Conservation (phyloP, 2,888 invertebrate genomes). For the Cantharis nigra region DNA sequence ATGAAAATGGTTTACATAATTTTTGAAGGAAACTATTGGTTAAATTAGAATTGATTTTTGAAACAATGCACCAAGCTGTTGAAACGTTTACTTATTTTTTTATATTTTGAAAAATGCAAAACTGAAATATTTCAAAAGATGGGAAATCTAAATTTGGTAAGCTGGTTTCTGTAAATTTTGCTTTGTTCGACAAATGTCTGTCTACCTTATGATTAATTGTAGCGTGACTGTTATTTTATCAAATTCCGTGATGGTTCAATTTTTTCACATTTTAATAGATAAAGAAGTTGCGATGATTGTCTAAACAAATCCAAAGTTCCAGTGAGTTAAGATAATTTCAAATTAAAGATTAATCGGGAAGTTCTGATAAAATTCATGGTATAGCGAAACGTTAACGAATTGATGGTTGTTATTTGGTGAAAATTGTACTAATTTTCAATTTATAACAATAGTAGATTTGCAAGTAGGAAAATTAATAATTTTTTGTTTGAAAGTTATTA, state of each 20-base stretch:
- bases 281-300: not conserved
- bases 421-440: not conserved
- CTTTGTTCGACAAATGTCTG: not conserved
- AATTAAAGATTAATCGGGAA: too few species aligned
- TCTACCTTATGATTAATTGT: not conserved
- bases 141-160: not conserved
- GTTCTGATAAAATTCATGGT: not conserved
- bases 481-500: not conserved
- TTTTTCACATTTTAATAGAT: not conserved
- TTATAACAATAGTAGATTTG: not conserved
- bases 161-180: not conserved
- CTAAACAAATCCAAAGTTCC: not conserved
- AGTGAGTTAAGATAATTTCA: too few species aligned
- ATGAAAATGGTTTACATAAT: too few species aligned
- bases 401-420: not conserved
- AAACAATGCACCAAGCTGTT: too few species aligned
- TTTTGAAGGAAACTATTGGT: too few species aligned
- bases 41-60: too few species aligned
- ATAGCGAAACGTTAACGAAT: not conserved
- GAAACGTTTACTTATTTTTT: too few species aligned
- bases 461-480: not conserved
- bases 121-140: too few species aligned
- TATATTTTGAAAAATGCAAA: too few species aligned
- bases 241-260: not conserved
- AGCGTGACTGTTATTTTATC: not conserved